Evolutionary conservation across 2,113 vertebrate genomes (phyloP), one percentile per base, ranked within the genome.

Genomic region (Leptosomus discolor): DNA sequence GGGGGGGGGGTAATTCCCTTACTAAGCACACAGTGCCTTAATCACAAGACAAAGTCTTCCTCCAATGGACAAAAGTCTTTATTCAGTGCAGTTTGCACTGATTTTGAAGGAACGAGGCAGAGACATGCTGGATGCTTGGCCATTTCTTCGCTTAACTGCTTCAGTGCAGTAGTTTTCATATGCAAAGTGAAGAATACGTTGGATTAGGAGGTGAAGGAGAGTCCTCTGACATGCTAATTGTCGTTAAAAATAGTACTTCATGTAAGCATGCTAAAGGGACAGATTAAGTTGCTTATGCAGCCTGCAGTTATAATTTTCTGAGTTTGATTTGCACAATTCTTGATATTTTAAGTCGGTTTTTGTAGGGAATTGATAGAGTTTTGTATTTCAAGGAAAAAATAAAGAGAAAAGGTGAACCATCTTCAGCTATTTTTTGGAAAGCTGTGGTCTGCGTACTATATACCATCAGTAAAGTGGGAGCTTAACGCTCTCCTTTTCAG

Each of bases 391-490:
- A 41, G 34, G 7, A 58, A 82, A 85, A 81, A 34, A 34, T 9
- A 5, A 43, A 86, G 48, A 64, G 12, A 79, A 85, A 90, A 79
- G 61, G 10, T 18, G 32, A 83, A 84, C 22, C 6, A 8, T 57
- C 6, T 77, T 82, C 34, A 60, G 15, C 56, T 87, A 8, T 30
- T 60, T 76, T 85, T 74, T 45, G 12, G 74, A 30, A 16, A 65
- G 29, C 48, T 64, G 13, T 53, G 22, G 26, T 20, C 46, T 85
- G 18, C 0, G 0, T 45, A 5, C 16, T 71, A 3, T 70, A 43
- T 56, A 5, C 36, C 13, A 11, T 39, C 75, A 80, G 17, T 68
- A 93, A 76, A 89, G 27, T 12, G 34, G 45, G 71, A 81, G 27
- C 58, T 37, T 50, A n/a, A 50, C 9, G 5, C 34, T 68, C 8